Percentiles rank a stretch among this genome's conserved stretches.
Conservation (phyloP, 1,140 invertebrate species). For the Caerostris darwini region DNA sequence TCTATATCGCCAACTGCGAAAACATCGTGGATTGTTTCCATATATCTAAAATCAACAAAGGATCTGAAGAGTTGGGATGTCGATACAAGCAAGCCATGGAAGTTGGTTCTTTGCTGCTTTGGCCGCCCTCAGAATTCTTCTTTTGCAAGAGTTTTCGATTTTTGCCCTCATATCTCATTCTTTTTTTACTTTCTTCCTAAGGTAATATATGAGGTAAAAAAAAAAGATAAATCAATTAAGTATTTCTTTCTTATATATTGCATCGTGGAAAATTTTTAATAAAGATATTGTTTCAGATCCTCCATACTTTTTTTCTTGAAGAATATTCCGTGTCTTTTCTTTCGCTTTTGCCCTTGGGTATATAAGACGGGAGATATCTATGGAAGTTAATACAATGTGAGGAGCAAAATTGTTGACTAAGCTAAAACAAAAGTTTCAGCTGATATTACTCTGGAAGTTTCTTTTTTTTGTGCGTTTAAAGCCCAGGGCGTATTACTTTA, state of each 20-base stretch:
- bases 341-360: conserved; percentile 13
- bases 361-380: background rate
- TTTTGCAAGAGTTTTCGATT: conserved; percentile 1
- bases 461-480: background rate
- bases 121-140: background rate
- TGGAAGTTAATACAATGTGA: background rate
- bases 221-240: conserved; percentile 62
- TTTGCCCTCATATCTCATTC: background rate
- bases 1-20: conserved; percentile 27
- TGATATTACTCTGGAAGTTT: background rate
- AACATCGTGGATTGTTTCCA: conserved; percentile 59
- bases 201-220: conserved; percentile 25
- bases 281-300: conserved; percentile 41
- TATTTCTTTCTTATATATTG: conserved; percentile 52
- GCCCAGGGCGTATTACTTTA: conserved; percentile 4
- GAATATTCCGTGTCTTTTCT: background rate
- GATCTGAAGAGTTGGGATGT: conserved; percentile 54
- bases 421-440: background rate
- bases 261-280: conserved; percentile 50
- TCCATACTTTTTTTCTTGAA: too few relatives aligned
- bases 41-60: conserved; percentile 72
- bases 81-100: conserved; percentile 37
- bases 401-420: conserved; percentile 39
- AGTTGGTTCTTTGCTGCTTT: conserved; percentile 28
- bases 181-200: conserved; percentile 1